Evolutionary conservation across 2,113 vertebrate species (phyloP).

Genomic region (Motacilla tschutschensis): DNA sequence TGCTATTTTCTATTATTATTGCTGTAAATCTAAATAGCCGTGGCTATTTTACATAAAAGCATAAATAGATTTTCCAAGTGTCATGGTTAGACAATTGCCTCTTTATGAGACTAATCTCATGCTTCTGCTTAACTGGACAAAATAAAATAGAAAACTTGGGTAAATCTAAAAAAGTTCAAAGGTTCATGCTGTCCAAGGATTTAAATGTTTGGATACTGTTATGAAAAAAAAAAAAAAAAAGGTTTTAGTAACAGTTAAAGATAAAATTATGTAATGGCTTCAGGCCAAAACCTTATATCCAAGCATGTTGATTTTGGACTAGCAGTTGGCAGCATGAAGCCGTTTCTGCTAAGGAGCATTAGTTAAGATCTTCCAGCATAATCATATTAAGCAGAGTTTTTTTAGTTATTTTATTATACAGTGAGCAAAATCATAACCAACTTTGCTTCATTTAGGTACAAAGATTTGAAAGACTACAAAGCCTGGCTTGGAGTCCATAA

Average conservation of each 20-base stretch:
- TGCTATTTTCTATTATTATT: background rate
- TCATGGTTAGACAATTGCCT: background rate
- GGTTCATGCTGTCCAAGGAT: background rate
- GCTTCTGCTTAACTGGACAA: constrained; percentile 3
- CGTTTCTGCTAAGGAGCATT: background rate
- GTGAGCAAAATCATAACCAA: background rate
- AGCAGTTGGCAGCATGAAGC: background rate
- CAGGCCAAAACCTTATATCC: background rate
- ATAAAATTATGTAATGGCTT: constrained; percentile 14
- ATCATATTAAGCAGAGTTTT: background rate
- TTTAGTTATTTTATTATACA: background rate
- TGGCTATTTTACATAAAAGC: background rate
- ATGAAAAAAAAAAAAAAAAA: background rate
- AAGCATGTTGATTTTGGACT: constrained; percentile 34
- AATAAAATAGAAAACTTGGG: constrained; percentile 15
- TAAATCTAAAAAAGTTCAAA: background rate
- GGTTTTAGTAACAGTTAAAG: background rate
- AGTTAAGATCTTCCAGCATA: constrained; percentile 1
- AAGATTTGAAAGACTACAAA: constrained; percentile 90
- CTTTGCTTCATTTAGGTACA: constrained; percentile 74
- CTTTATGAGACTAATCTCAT: constrained; percentile 6
- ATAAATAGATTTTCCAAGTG: constrained; percentile 13
- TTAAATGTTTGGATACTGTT: background rate
- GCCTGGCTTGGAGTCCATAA: constrained; percentile 90
- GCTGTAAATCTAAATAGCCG: background rate